A percentile compares a stretch with the other conserved stretches of the same genome.
Conservation (phyloP, 2,888 invertebrate species). For the Catocala fraxini region DNA sequence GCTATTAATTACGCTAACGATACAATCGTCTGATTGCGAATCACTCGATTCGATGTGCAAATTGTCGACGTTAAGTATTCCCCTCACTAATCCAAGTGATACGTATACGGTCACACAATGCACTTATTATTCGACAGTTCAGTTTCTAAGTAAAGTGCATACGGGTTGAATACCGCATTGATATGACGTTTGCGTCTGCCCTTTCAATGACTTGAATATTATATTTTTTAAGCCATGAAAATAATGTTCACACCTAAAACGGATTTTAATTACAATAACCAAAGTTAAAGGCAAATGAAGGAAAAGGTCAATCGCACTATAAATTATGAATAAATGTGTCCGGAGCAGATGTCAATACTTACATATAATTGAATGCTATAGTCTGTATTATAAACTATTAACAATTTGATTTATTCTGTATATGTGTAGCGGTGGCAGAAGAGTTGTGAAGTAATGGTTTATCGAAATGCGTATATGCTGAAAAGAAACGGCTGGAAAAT, state of each 20-base stretch:
- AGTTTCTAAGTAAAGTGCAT: slow-evolving; percentile 86
- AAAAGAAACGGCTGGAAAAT: too few species aligned
- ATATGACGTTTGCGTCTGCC: slow-evolving; percentile 79
- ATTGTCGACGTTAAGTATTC: slow-evolving; percentile 82
- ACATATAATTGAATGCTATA: background rate
- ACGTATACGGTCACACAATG: slow-evolving; percentile 85
- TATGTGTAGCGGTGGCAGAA: too few species aligned
- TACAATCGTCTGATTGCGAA: slow-evolving; percentile 41
- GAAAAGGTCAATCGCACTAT: slow-evolving; percentile 32
- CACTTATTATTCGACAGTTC: slow-evolving; percentile 86
- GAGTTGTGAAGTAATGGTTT: too few species aligned
- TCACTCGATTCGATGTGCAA: slow-evolving; percentile 59
- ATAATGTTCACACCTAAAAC: slow-evolving; percentile 37
- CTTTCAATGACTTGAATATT: slow-evolving; percentile 73
- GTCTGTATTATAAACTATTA: background rate
- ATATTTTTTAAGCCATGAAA: slow-evolving; percentile 46
- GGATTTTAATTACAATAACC: slow-evolving; percentile 37
- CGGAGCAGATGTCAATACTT: slow-evolving; percentile 3
- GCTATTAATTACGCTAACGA: slow-evolving; percentile 25
- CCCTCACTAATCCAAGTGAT: slow-evolving; percentile 81
- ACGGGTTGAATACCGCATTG: slow-evolving; percentile 74
- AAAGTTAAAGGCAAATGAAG: slow-evolving; percentile 39
- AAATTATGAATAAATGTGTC: slow-evolving; percentile 19
- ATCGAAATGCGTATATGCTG: too few species aligned
- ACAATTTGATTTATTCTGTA: too few species aligned